Evolutionary conservation across 2,888 invertebrate species (phyloP).

Genomic region (Rhopalosiphum nymphaeae): DNA sequence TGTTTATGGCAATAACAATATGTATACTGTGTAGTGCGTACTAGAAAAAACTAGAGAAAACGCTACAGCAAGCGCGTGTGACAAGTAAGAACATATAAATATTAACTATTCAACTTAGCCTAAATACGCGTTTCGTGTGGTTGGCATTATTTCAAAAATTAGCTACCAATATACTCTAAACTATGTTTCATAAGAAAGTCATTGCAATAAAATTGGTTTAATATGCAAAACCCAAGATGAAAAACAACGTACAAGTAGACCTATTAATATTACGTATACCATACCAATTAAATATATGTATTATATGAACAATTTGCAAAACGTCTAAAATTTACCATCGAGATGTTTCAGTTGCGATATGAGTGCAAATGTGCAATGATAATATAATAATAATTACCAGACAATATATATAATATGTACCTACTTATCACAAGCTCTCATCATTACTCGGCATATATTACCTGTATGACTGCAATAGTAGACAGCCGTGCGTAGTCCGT

Average conservation of each 20-base stretch:
- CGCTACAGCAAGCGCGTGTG: not conserved
- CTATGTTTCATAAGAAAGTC: not conserved
- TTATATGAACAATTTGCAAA: not conserved
- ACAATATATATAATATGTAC: not conserved
- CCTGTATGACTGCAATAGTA: not conserved
- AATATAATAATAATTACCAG: not conserved
- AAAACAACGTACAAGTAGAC: not conserved
- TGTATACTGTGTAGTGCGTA: not conserved
- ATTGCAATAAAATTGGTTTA: not conserved
- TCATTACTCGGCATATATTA: not conserved
- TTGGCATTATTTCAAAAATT: not conserved
- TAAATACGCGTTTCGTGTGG: not conserved
- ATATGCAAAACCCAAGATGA: not conserved
- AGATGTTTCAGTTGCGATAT: conserved; percentile 1
- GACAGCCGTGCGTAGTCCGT: not conserved
- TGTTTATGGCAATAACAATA: not conserved
- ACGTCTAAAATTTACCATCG: not conserved
- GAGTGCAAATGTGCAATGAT: not conserved
- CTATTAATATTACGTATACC: not conserved
- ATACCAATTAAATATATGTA: not conserved
- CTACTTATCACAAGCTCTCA: not conserved
- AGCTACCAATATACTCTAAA: not conserved
- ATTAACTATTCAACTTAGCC: not conserved
- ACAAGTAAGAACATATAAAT: not conserved
- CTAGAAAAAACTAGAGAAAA: not conserved